These are phyloP conservation scores for Cuniculus paca DNA, from an alignment of 2,797 vertebrate species.

Conservation along the genomic window DNA sequence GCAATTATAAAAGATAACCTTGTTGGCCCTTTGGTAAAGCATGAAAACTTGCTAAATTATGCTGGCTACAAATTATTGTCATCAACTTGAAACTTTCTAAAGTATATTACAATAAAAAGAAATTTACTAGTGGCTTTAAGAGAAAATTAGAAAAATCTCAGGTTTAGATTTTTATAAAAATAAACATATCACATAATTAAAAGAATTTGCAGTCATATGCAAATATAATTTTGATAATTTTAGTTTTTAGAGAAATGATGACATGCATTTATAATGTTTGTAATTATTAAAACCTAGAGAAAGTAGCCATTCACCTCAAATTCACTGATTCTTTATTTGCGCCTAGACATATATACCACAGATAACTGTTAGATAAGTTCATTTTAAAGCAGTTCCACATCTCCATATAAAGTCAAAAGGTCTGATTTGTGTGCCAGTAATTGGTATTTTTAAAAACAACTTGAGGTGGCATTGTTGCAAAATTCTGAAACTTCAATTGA, in stretches of 20 bases:
- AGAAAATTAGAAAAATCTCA: not conserved
- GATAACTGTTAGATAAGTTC: not conserved
- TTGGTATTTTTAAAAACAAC: not conserved
- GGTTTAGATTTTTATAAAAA: not conserved
- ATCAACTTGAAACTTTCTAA: not conserved
- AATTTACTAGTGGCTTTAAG: not conserved
- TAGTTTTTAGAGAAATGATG: not conserved
- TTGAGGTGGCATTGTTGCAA: not conserved
- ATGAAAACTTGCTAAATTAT: not conserved
- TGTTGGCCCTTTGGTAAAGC: not conserved
- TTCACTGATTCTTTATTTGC: not conserved
- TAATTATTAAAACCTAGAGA: not conserved
- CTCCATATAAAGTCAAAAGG: not conserved
- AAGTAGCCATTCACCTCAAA: not conserved
- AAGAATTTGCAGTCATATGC: not conserved
- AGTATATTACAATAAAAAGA: not conserved
- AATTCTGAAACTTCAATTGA: not conserved
- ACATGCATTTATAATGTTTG: not conserved
- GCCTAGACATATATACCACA: not conserved
- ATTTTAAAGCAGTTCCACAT: not conserved
- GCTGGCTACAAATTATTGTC: not conserved
- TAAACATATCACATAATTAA: not conserved
- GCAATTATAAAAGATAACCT: not conserved
- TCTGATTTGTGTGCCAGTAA: not conserved
- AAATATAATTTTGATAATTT: not conserved